Evolutionary conservation across 2,113 vertebrate species (phyloP).

Genomic region (Corydoras maculifer): DNA sequence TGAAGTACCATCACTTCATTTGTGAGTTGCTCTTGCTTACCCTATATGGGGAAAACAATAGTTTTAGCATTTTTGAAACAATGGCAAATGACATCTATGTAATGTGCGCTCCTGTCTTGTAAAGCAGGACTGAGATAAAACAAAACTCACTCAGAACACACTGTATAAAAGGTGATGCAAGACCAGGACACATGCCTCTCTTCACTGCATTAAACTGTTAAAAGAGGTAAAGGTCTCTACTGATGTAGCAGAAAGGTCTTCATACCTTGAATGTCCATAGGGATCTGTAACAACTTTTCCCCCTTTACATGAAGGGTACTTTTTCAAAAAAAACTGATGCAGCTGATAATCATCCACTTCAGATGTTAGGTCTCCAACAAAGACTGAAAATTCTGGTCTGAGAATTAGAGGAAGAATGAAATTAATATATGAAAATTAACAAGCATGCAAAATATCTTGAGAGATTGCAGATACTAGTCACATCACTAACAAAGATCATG

Average conservation of each 20-base stretch:
- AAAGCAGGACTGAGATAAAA: conserved; percentile 22
- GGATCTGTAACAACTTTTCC: conserved; percentile 87
- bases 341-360: conserved; percentile 87
- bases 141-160: conserved; percentile 18
- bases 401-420: neutral
- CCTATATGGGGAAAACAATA: conserved; percentile 80
- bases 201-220: conserved; percentile 9
- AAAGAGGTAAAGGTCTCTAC: neutral
- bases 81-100: conserved; percentile 45
- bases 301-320: conserved; percentile 81
- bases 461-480: too few relatives aligned
- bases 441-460: too few relatives aligned
- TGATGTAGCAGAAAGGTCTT: neutral
- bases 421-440: too few relatives aligned
- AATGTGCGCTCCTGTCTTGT: conserved; percentile 20
- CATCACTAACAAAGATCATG: too few relatives aligned
- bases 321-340: conserved; percentile 83
- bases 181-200: conserved; percentile 13
- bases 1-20: conserved; percentile 80
- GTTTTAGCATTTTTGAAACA: conserved; percentile 67
- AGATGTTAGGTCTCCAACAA: conserved; percentile 83
- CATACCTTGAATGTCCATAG: conserved; percentile 82
- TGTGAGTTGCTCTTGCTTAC: conserved; percentile 78
- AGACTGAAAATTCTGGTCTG: conserved; percentile 83
- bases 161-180: conserved; percentile 8